phyloP scores from a whole-genome alignment of 2,888 invertebrate genomes.

The Dimorphilus gyrociliatus region DNA sequence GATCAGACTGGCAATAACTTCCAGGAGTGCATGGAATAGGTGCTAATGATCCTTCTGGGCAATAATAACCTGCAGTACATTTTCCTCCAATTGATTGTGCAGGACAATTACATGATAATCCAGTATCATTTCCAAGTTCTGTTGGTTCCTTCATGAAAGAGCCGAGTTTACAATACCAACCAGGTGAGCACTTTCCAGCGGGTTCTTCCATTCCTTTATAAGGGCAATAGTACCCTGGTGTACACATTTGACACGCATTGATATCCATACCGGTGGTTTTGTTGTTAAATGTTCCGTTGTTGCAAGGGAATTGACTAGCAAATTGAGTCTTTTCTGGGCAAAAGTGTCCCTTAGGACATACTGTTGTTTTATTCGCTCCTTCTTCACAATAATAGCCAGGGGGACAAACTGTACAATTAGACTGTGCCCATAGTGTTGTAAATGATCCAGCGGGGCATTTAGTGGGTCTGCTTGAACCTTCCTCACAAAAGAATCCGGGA shows the following conservation, averaged over 20 bases:
- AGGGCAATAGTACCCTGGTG: conserved; percentile 28
- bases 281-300: conserved; percentile 25
- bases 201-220: conserved; percentile 18
- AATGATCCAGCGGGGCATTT: conserved; percentile 25
- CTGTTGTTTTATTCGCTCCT: conserved; percentile 15
- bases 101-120: conserved; percentile 18
- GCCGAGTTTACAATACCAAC: conserved; percentile 24
- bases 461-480: conserved; percentile 18
- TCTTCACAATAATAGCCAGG: conserved; percentile 24
- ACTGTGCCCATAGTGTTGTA: conserved; percentile 15
- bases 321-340: conserved; percentile 23
- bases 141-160: conserved; percentile 22
- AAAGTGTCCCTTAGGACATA: conserved; percentile 25
- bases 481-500: conserved; percentile 21
- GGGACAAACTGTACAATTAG: conserved; percentile 24
- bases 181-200: conserved; percentile 20
- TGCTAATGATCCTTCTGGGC: conserved; percentile 21
- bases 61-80: conserved; percentile 27
- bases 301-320: conserved; percentile 21
- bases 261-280: conserved; percentile 14
- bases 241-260: conserved; percentile 20
- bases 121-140: conserved; percentile 18
- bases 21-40: conserved; percentile 21
- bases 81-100: conserved; percentile 21
- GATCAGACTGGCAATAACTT: conserved; percentile 19